Evolutionary conservation across 2,888 invertebrate species (phyloP).

Genomic region (Parasteatoda lunata): DNA sequence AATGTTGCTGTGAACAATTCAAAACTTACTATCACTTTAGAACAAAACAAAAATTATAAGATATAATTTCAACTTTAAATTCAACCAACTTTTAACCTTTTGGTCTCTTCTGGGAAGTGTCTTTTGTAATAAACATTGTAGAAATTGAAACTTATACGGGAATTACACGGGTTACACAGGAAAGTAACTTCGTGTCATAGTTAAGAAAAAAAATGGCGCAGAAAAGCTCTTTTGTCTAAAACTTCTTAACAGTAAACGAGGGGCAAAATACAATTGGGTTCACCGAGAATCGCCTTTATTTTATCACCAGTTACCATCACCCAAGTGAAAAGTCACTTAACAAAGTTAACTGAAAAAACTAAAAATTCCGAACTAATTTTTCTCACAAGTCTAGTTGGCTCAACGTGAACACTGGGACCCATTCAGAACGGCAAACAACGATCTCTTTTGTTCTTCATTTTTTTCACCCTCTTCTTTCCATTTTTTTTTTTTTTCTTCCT

Average conservation of each 20-base stretch:
- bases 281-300: constrained; percentile 5
- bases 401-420: constrained; percentile 4
- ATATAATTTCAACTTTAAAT: no score
- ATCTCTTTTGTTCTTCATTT: constrained; percentile 12
- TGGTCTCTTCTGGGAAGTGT: background rate
- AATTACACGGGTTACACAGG: background rate
- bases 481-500: constrained; percentile 1
- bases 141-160: background rate
- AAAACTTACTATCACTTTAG: no score
- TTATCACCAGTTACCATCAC: constrained; percentile 19
- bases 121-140: background rate
- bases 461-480: background rate
- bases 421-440: constrained; percentile 31
- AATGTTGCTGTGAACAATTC: no score
- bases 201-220: background rate
- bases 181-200: background rate
- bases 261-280: background rate
- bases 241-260: background rate
- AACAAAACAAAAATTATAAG: no score
- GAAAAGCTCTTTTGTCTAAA: background rate
- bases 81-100: no score
- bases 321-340: constrained; percentile 8
- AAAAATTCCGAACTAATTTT: constrained; percentile 32
- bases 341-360: constrained; percentile 4
- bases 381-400: constrained; percentile 27